phyloP scores from a whole-genome alignment of 2,797 vertebrate genomes.

The Tenualosa thibaudeaui region DNA sequence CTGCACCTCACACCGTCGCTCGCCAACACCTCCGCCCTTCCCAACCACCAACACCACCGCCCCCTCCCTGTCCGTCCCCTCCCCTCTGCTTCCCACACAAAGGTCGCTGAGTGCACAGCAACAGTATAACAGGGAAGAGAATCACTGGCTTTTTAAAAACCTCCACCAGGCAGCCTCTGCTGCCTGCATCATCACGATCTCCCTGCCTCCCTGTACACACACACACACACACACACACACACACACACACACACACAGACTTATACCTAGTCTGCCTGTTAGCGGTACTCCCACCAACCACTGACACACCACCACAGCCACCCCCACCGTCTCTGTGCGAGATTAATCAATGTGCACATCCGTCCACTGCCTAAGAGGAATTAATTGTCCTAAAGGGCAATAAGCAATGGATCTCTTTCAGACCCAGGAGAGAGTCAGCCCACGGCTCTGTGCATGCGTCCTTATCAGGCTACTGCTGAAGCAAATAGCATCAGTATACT shows the following conservation, averaged over 20 bases:
- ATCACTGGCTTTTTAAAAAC: conserved; percentile 11
- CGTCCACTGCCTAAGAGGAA: conserved; percentile 9
- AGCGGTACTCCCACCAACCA: not conserved
- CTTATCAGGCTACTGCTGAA: not conserved
- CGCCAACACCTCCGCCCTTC: not conserved
- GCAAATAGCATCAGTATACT: not conserved
- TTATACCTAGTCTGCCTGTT: too few species aligned
- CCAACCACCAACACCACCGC: not conserved
- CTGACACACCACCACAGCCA: not conserved
- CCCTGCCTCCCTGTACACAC: not conserved
- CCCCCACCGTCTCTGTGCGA: not conserved
- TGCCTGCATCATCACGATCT: not conserved
- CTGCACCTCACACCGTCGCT: conserved; percentile 6
- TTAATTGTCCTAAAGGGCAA: conserved; percentile 24
- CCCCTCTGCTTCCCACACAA: conserved; percentile 1
- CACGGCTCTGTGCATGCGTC: not conserved
- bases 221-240: not conserved
- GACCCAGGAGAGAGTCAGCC: not conserved
- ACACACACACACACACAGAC: conserved; percentile 1
- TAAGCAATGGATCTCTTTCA: conserved; percentile 5
- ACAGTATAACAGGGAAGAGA: not conserved
- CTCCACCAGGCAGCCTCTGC: not conserved
- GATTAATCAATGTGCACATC: conserved; percentile 18
- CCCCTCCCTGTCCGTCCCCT: not conserved
- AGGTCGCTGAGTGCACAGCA: conserved; percentile 5